Base-by-base conservation (phyloP, 2,888 invertebrate species). In the Helicoverpa assulta region DNA sequence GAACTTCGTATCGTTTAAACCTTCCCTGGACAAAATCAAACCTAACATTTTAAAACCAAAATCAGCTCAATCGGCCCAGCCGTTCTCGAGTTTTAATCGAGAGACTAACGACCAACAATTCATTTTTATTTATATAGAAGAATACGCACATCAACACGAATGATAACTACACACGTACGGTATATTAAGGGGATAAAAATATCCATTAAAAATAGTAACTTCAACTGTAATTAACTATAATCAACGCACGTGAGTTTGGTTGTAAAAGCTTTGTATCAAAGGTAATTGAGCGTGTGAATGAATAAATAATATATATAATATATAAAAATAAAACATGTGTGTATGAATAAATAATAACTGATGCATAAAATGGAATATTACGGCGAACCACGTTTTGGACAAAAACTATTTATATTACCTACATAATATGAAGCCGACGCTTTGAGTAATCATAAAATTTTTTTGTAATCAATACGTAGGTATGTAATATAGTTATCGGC, bases 281-380 rank as follows among this genome's bases (percentile, higher is more conserved):
- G 21, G 33, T 71, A 78, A 73, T 71, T 78, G 59, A 65, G 52
- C 19, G 57, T 68, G 33, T 37, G 56, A 68, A n/a, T n/a, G n/a
- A n/a, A 26, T 21, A 37, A 12, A 53, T 14, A 1, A 16, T 50
- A 21, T n/a, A n/a, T n/a, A n/a, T n/a, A n/a, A n/a, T n/a, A n/a
- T n/a, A n/a, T n/a, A n/a, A n/a, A n/a, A n/a, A n/a, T n/a, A 58
- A 68, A 51, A 53, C 29, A 55, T 57, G 61, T 33, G 40, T 43
- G n/a, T n/a, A n/a, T n/a, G n/a, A n/a, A 26, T 21, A 37, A 12
- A 53, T 14, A 1, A 16, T 50, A 21, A 71, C 21, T 75, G 40
- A 54, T 3, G 18, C 51, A 5, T 50, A 40, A 26, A 16, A 54
- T 26, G 53, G 12, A 40, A 40, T 14, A 40, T 40, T 40, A 14